Base-by-base conservation (phyloP, 2,888 invertebrate species). In the Adelphocoris suturalis region DNA sequence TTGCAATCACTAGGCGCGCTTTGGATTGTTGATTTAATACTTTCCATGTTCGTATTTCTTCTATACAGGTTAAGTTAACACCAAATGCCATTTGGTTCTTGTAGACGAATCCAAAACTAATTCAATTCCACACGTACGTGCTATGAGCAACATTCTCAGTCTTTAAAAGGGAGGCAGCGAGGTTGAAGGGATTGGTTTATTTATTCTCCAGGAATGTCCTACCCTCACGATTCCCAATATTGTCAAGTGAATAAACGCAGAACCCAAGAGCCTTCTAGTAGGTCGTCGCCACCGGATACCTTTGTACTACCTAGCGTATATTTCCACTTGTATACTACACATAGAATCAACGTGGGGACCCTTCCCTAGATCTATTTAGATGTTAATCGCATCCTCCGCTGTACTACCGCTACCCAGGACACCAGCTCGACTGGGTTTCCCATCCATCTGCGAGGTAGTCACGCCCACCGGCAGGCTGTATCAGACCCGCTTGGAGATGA, bases 281-380 rank as follows among this genome's bases (percentile, higher is more conserved):
- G 52, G 52, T 52, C 68, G 13, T 23, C 68, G 9, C 19, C 68
- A 68, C 19, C 19, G 19, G 23, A 27, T 78, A 78, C 78, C 37
- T 78, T 78, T 78, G 78, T 78, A 47, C 78, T 46, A 37, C 46
- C 37, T 37, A 19, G 28, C 78, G 47, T 47, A 78, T 46, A 47
- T 78, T 78, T 78, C 78, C 78, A 37, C 37, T 19, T 78, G 78
- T 78, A 78, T 37, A 37, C 37, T 37, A 37, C 37, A 37, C 7
- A 37, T 78, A 78, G 78, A 37, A 47, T 19, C 78, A 78, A 78
- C n/a, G n/a, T 47, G 46, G 4, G 0, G 47, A 75, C n/a, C 76
- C 78, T 78, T 78, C 78, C 78, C 78, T 78, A n/a, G 52, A 52
- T 23, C 82, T 52, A 82, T 82, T 82, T 82, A 82, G 52, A 82